Evolutionary conservation across 1,140 invertebrate genomes (phyloP), one percentile per base, ranked within the genome.

Genomic region (Triops cancriformis): DNA sequence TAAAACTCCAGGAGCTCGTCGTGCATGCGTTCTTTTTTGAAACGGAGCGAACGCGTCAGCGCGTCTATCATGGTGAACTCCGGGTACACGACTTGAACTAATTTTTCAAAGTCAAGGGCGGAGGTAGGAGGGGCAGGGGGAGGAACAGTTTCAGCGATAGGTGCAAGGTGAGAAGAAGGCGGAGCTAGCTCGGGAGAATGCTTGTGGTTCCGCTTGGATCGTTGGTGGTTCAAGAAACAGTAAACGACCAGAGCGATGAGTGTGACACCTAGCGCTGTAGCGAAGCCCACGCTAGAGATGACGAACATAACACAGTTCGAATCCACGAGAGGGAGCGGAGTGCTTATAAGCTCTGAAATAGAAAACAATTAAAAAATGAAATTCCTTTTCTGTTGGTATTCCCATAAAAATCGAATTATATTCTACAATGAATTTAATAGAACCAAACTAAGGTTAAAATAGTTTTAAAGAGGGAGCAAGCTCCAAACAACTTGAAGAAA

Each of bases 11-110:
- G 76, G 7, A 79, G 76, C 42, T 79, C 75, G 12, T 79, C 78
- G 73, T 79, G 78, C 5, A 79, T 76, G 18, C 75, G 42, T 45
- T 79, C 75, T 28, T 79, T 79, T 26, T 79, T 79, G 75, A 77
- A 72, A 6, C 78, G 74, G 72, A 79, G 72, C 76, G 78, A 41
- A 1, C 75, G 45, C 18, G 78, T 77, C n/a, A 79, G 51, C 9
- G 75, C 78, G 43, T 79, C 78, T 23, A 79, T 75, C 41, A 79
- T 72, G 18, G 76, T 64, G n/a, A 79, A 41, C 28, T 79, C 78
- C 14, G 74, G 74, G 37, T 79, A 79, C 28, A 75, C 72, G 37
- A 72, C 78, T 73, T 78, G 64, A 31, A 78, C 72, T 18, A 78
- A 72, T 26, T 42, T 74, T 31, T 78, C 77, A 9, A 64, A 64